Percentiles rank a stretch among this genome's conserved stretches.
These are phyloP conservation scores for Xenentodon cancila DNA, from an alignment of 2,797 vertebrate genomes.

Conservation along the genomic window DNA sequence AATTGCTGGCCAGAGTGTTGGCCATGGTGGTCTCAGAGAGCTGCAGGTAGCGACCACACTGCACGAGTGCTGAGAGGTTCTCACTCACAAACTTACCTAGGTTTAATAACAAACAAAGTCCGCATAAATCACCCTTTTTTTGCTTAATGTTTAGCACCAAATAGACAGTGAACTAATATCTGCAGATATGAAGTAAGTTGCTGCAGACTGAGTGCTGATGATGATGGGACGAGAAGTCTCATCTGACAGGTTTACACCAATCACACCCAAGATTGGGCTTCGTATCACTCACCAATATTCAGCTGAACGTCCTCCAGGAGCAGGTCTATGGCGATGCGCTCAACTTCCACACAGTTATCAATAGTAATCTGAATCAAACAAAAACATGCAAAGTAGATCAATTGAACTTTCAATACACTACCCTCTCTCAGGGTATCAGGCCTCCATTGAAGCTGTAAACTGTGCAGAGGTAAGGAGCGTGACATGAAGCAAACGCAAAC, in stretches of 20 bases:
- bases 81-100: slow-evolving; percentile 77
- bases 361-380: slow-evolving; percentile 75
- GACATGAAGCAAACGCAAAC: neutral
- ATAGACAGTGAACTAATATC: no score
- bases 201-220: no score
- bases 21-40: slow-evolving; percentile 77
- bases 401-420: neutral
- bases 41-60: slow-evolving; percentile 70
- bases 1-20: slow-evolving; percentile 78
- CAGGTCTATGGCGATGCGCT: slow-evolving; percentile 78
- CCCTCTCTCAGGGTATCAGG: neutral
- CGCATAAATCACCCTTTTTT: no score
- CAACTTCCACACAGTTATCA: slow-evolving; percentile 85
- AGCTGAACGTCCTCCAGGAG: slow-evolving; percentile 78
- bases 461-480: no score
- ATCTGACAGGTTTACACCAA: no score
- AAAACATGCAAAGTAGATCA: neutral
- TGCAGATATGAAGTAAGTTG: no score
- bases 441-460: no score
- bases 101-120: neutral
- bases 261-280: neutral
- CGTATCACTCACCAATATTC: slow-evolving; percentile 66
- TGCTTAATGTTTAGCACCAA: no score
- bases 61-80: slow-evolving; percentile 77
- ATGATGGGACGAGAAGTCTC: no score